Percentiles rank a stretch among this genome's conserved stretches.
Conservation (phyloP, 2,797 vertebrate genomes). For the Pseudomugil tenellus region DNA sequence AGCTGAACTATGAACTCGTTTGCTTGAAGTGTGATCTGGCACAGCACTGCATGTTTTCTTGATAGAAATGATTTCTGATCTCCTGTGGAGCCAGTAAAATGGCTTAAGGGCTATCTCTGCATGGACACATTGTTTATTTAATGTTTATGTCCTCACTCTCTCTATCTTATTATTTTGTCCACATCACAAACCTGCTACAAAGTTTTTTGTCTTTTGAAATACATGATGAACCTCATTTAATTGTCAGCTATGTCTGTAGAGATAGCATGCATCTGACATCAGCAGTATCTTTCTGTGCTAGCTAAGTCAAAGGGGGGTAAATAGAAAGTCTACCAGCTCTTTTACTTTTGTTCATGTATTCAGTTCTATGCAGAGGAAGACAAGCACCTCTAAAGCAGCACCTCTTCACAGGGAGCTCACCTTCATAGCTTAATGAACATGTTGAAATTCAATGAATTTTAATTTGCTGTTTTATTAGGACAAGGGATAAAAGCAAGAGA, state of each 20-base stretch:
- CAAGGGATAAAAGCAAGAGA: conserved; percentile 58
- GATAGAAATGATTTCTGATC: neutral
- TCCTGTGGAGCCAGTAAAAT: neutral
- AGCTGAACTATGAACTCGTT: neutral
- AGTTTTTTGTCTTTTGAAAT: conserved; percentile 1
- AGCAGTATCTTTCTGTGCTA: neutral
- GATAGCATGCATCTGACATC: neutral
- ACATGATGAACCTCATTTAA: neutral
- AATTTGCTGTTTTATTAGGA: conserved; percentile 80
- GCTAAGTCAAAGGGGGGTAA: neutral
- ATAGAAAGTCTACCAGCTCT: conserved; percentile 5
- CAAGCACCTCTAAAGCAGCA: conserved; percentile 61
- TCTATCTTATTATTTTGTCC: neutral
- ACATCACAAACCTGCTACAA: neutral
- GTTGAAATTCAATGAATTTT: conserved; percentile 82
- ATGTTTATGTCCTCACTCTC: neutral
- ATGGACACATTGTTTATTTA: neutral
- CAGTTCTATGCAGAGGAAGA: conserved; percentile 39
- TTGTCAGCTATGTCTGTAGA: neutral
- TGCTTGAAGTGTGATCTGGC: neutral
- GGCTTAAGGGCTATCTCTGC: neutral
- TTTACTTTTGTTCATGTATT: conserved; percentile 25
- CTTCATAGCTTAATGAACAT: conserved; percentile 80
- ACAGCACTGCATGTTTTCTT: neutral
- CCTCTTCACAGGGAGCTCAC: conserved; percentile 69